Evolutionary conservation across 2,113 vertebrate species (phyloP), one percentile per base, ranked within the genome.

Genomic region (Bubo blakistoni): DNA sequence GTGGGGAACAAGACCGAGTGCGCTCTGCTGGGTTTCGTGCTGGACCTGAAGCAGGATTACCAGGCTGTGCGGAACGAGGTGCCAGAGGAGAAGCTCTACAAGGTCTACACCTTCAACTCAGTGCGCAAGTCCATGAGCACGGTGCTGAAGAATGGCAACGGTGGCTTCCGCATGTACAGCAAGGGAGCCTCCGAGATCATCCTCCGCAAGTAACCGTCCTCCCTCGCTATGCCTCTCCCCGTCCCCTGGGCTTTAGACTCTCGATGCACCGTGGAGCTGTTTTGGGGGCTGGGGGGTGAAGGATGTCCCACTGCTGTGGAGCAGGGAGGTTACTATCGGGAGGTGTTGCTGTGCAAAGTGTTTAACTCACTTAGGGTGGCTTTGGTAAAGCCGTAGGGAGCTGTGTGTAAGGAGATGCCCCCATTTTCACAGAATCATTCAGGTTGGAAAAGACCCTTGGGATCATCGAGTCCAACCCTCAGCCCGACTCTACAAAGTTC

Each of bases 1-100:
- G 99, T 99, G 70, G 99, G 99, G 73, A 99, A 99, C 98, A 99
- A 99, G 98, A 99, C 99, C 0, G 99, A 99, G 95, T 99, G 99
- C 1, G 98, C 98, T 22, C 98, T 99, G 86, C 98, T 99, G 96
- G 99, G 99, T 51, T 97, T 99, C 25, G 99, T 99, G 89, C 96
- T 98, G 71, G 98, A 99, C 3, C 94, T 99, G 94, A 99, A 99
- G 95, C 98, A 99, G 86, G 99, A 99, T 89, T 99, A 99, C 97
- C 99, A 99, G 92, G 98, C 99, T 2, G 98, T 99, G 79, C 98
- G 99, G 58, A 99, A 98, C 0, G 99, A 99, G 97, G 93, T 99
- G 88, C 99, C 99, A 0, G 99, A 99, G 92, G 99, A 99, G 97
- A 99, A 98, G 71, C 97, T 99, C 58, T 99, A 99, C 98, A 99